Evolutionary conservation across 2,888 invertebrate species (phyloP), one percentile per base, ranked within the genome.

Genomic region (Tuberolachnus salignus): DNA sequence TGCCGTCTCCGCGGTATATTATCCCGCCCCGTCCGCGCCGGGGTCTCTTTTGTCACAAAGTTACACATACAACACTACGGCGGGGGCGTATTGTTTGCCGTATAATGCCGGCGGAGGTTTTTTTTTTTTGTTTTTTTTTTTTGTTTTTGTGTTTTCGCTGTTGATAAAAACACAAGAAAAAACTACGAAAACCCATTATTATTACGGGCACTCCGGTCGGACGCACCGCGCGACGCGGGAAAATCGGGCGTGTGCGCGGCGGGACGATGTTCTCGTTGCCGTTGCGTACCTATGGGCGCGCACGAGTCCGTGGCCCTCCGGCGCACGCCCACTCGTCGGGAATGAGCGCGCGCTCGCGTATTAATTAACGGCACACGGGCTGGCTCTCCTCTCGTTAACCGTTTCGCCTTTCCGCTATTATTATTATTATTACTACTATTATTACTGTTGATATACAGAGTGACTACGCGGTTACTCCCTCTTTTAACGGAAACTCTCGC

Each of bases 391-490:
- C n/a, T 66, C 57, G 75, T 78, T 67, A 73, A 73, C 73, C 73
- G 73, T 78, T 57, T 75, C 44, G 75, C 66, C 55, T 55, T 66
- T 78, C 75, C 59, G 67, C 67, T 78, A 78, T 57, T 57, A 49
- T 57, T 78, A 64, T 19, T 34, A 34, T 4, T 34, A 34, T 34
- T 34, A 34, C 34, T n/a, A n/a, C n/a, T n/a, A n/a, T n/a, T n/a
- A n/a, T n/a, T n/a, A n/a, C n/a, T n/a, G n/a, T n/a, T n/a, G n/a
- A n/a, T n/a, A n/a, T n/a, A n/a, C n/a, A n/a, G n/a, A n/a, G n/a
- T n/a, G n/a, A n/a, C n/a, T n/a, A n/a, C n/a, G n/a, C n/a, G n/a
- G n/a, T n/a, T n/a, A n/a, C n/a, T n/a, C n/a, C n/a, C n/a, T n/a
- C n/a, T n/a, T n/a, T n/a, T n/a, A n/a, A n/a, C n/a, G n/a, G n/a